Evolutionary conservation across 1,140 invertebrate species (phyloP).

Genomic region (Hyposmocoma kahamanoa): DNA sequence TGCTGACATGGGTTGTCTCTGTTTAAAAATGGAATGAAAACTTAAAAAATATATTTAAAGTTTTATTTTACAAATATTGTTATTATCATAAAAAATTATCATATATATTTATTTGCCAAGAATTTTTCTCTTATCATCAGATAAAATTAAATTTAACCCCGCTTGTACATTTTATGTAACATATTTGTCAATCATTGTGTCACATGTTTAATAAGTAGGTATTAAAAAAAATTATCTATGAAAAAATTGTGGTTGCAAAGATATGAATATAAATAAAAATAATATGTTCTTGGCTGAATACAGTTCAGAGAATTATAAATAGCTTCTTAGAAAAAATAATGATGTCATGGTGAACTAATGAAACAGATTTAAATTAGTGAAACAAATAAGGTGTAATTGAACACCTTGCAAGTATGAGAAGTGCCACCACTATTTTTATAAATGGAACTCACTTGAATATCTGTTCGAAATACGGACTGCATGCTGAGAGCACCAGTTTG

Average conservation of each 20-base stretch:
- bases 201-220: too few species aligned
- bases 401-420: too few species aligned
- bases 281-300: conserved; percentile 20
- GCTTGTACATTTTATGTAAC: conserved; percentile 29
- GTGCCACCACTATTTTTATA: conserved; percentile 5
- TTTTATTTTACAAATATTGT: not conserved
- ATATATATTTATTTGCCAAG: conserved; percentile 29
- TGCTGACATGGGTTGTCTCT: conserved; percentile 83
- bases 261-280: conserved; percentile 8
- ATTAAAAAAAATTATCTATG: conserved; percentile 7
- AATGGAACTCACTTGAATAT: conserved; percentile 76
- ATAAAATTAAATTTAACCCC: conserved; percentile 35
- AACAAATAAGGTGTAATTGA: too few species aligned
- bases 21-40: conserved; percentile 26
- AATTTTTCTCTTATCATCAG: conserved; percentile 43
- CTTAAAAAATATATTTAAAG: not conserved
- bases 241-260: conserved; percentile 12
- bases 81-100: conserved; percentile 31
- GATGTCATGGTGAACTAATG: conserved; percentile 43
- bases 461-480: conserved; percentile 85
- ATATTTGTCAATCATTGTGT: conserved; percentile 12
- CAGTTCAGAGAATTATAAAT: conserved; percentile 31
- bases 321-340: conserved; percentile 42
- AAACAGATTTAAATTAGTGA: conserved; percentile 19
- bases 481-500: conserved; percentile 82